Evolutionary conservation across 2,113 vertebrate genomes (phyloP).

Genomic region (Redunca redunca): DNA sequence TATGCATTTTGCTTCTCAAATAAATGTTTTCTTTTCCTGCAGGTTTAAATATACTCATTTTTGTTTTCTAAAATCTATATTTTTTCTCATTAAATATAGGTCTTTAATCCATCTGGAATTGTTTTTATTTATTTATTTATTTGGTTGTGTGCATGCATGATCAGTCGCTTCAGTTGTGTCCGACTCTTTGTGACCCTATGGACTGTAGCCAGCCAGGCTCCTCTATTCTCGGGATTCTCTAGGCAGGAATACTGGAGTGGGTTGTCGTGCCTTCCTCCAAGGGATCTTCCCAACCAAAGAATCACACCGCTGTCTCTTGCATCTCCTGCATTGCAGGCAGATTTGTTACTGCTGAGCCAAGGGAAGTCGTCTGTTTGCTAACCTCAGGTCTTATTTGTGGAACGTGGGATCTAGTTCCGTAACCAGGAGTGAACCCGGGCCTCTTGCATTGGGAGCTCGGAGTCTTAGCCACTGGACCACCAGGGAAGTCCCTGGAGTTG

Average conservation of each 20-base stretch:
- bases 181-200: neutral
- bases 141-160: neutral
- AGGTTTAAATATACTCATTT: neutral
- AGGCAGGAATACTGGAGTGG: neutral
- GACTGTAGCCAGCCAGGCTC: neutral
- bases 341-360: neutral
- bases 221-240: neutral
- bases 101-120: neutral
- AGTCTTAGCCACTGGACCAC: neutral
- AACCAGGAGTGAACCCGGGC: neutral
- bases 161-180: neutral
- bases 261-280: neutral
- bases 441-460: neutral
- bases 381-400: neutral
- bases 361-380: neutral
- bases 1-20: neutral
- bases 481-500: neutral
- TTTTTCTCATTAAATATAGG: neutral
- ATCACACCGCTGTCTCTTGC: neutral
- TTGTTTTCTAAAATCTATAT: neutral
- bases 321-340: neutral
- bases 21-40: neutral
- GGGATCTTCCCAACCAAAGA: neutral
- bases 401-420: neutral
- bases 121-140: neutral